Evolutionary conservation across 2,113 vertebrate genomes (phyloP).

Genomic region (Piaya cayana): DNA sequence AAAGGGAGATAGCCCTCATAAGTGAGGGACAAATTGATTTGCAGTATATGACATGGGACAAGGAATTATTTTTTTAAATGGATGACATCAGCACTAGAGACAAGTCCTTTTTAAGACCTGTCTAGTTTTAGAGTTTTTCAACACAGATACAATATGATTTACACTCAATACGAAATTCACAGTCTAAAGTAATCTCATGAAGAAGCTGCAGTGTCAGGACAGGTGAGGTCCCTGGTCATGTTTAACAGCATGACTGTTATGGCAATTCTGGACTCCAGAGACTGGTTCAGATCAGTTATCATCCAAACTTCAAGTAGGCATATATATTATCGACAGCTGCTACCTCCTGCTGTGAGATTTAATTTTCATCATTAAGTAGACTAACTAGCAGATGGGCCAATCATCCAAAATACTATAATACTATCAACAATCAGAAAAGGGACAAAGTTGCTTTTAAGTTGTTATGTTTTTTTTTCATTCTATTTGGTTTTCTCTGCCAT

Average conservation of each 20-base stretch:
- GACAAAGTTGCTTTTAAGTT: background rate
- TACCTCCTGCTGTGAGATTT: background rate
- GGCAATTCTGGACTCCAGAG: background rate
- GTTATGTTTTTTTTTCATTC: background rate
- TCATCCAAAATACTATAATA: background rate
- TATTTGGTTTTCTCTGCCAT: background rate
- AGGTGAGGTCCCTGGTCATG: background rate
- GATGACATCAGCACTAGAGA: background rate
- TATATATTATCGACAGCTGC: background rate
- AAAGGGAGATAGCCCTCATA: fast-evolving
- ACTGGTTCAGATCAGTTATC: background rate
- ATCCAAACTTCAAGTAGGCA: background rate
- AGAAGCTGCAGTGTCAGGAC: background rate
- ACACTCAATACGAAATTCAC: background rate
- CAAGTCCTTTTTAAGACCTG: background rate
- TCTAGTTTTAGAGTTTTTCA: background rate
- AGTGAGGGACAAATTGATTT: background rate
- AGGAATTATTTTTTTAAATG: background rate
- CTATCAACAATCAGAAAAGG: background rate
- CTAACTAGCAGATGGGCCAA: background rate
- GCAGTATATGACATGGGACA: fast-evolving
- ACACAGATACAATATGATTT: background rate
- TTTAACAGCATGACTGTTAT: background rate
- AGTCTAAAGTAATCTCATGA: background rate
- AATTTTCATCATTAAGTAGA: background rate